Evolutionary conservation across 2,888 invertebrate species (phyloP), one percentile per base, ranked within the genome.

Genomic region (Rhogogaster chlorosoma): DNA sequence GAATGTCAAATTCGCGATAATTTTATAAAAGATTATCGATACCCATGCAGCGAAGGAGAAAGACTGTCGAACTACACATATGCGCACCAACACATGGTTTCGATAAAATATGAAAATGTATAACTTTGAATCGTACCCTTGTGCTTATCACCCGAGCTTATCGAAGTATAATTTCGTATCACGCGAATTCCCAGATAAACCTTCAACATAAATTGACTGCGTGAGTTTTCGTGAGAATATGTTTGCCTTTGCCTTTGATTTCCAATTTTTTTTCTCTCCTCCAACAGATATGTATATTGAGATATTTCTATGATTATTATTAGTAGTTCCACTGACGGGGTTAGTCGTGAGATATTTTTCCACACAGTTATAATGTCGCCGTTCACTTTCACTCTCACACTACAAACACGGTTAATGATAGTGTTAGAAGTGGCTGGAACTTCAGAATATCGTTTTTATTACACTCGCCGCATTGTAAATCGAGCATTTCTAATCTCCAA

Each of bases 401-500:
- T 32, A 77, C 29, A 53, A 77, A n/a, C 7, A 53, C 29, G n/a
- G 53, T 77, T 53, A 32, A 77, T 53, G 45, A 75, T 53, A 77
- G 53, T 53, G 32, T 77, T 77, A 29, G 38, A 53, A 77, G 77
- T 77, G 77, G 29, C n/a, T 49, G 18, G 77, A 22, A 77, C 45
- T 77, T 77, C 49, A 7, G 77, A 53, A 53, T 53, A 77, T 53
- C 73, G 38, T 38, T 73, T 38, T 26, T 73, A 73, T 26, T 38
- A 26, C 42, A 42, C 22, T 73, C 73, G 45, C 73, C 42, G 15
- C 42, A 38, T 73, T 73, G 73, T 73, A 73, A 73, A 73, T 77
- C 77, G 77, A 38, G 77, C 32, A 77, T 53, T 77, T 77, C 77
- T 77, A 77, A 77, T 77, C 77, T 77, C 32, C 77, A 22, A 57